Conservation (phyloP, 2,888 invertebrate genomes). For the Andrena flavipes region DNA sequence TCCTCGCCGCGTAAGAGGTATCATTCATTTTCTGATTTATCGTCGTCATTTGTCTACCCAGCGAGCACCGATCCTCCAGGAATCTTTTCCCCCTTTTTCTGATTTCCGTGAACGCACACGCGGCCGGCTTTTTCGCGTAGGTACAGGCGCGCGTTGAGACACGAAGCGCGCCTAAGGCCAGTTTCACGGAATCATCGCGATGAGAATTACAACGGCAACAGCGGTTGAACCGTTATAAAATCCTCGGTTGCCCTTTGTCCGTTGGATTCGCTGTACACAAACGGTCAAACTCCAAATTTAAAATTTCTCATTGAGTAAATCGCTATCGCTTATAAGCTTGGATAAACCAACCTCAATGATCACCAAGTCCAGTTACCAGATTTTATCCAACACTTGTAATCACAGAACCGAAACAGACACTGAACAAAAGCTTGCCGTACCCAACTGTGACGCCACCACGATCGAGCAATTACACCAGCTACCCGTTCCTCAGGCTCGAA, state of each 20-base stretch:
- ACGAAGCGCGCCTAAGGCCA: background rate
- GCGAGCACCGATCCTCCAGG: constrained; percentile 28
- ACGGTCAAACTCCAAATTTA: background rate
- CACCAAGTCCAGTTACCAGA: no score
- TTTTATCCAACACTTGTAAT: no score
- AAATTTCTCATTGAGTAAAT: no score
- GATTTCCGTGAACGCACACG: constrained; percentile 31
- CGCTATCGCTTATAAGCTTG: no score
- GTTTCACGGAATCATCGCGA: constrained; percentile 34
- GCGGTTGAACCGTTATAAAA: constrained; percentile 46
- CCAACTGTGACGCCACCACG: no score
- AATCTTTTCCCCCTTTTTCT: constrained; percentile 22
- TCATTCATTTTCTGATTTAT: constrained; percentile 76
- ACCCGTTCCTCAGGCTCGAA: background rate
- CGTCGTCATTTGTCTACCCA: constrained; percentile 70
- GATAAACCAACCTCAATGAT: no score
- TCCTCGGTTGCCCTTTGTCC: constrained; percentile 20
- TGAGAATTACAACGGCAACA: constrained; percentile 26
- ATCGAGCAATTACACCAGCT: no score
- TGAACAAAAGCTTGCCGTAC: background rate
- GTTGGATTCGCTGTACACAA: background rate
- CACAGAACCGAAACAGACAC: background rate
- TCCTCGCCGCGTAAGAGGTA: constrained; percentile 74
- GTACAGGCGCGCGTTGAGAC: background rate
- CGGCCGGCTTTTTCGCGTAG: constrained; percentile 9